phyloP scores from a whole-genome alignment of 2,113 vertebrate genomes.

The Sisor rabdophorus region DNA sequence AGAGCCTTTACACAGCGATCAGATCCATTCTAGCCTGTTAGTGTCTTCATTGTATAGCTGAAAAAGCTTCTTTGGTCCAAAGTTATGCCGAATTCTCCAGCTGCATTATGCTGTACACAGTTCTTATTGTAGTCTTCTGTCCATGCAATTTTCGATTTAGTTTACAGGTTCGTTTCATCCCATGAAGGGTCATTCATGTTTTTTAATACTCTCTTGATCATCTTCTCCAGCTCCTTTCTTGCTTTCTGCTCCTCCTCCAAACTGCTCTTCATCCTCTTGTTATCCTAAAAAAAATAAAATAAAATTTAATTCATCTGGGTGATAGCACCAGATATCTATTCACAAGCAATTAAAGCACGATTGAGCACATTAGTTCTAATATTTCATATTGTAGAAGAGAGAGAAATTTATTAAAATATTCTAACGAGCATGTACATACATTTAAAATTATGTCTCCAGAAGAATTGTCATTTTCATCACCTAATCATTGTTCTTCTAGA shows the following conservation, averaged over 20 bases:
- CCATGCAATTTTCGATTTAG: too few relatives aligned
- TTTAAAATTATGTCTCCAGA: too few relatives aligned
- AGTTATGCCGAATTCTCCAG: conserved; percentile 9
- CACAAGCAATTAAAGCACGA: not conserved
- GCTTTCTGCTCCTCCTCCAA: conserved; percentile 95
- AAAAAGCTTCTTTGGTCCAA: conserved; percentile 40
- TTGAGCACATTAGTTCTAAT: not conserved
- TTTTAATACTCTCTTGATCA: conserved; percentile 89
- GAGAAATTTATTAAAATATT: not conserved
- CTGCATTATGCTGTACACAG: not conserved
- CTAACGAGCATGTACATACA: not conserved
- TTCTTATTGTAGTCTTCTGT: not conserved
- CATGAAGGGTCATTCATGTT: conserved; percentile 91
- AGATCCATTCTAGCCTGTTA: conserved; percentile 15
- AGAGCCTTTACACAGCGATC: conserved; percentile 19
- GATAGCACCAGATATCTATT: conserved; percentile 11
- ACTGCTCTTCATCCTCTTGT: conserved; percentile 94
- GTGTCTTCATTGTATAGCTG: not conserved
- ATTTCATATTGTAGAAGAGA: not conserved
- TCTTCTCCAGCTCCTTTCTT: conserved; percentile 89
- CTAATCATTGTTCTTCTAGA: not conserved
- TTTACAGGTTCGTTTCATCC: conserved; percentile 95
- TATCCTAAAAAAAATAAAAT: conserved; percentile 76
- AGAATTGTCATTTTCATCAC: not conserved
- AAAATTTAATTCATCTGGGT: not conserved